These are phyloP conservation scores for Thalassoma bifasciatum DNA, from an alignment of 2,113 vertebrate species.

Conservation along the genomic window DNA sequence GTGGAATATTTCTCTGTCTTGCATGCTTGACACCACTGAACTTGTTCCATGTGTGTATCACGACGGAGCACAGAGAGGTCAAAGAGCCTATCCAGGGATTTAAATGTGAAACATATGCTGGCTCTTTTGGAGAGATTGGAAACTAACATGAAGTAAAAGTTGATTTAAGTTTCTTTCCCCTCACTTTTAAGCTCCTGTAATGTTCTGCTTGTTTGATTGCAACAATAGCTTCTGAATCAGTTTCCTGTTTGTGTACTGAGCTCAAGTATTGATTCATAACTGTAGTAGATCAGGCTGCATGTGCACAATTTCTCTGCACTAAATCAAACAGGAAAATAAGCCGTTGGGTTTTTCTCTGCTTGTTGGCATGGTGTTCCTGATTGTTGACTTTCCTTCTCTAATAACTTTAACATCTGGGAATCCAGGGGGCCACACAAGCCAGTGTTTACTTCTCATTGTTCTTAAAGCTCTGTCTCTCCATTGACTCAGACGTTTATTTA, in stretches of 20 bases:
- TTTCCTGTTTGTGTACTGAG: neutral
- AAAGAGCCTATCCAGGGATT: constrained; percentile 37
- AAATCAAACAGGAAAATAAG: constrained; percentile 8
- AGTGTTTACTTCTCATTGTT: constrained; percentile 44
- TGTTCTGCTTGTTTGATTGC: too few relatives aligned
- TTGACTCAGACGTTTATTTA: constrained; percentile 29
- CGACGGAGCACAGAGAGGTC: constrained; percentile 58
- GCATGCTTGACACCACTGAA: constrained; percentile 52
- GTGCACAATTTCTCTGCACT: constrained; percentile 7
- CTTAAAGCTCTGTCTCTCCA: constrained; percentile 26
- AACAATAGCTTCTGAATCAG: too few relatives aligned
- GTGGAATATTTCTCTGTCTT: constrained; percentile 35
- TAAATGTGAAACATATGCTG: constrained; percentile 80
- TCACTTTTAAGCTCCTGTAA: too few relatives aligned
- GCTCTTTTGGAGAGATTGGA: constrained; percentile 3
- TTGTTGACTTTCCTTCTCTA: constrained; percentile 37
- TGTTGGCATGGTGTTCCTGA: constrained; percentile 19
- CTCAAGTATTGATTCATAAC: neutral
- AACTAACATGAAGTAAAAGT: constrained; percentile 21
- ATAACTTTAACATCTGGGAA: constrained; percentile 40
- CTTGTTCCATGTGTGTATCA: constrained; percentile 72
- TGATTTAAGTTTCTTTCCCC: constrained; percentile 1
- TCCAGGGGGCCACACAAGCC: constrained; percentile 1
- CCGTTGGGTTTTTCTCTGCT: constrained; percentile 16
- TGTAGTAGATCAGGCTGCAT: neutral